These are phyloP conservation scores for Cichlasoma orientale DNA, from an alignment of 2,797 vertebrate species.

Conservation along the genomic window DNA sequence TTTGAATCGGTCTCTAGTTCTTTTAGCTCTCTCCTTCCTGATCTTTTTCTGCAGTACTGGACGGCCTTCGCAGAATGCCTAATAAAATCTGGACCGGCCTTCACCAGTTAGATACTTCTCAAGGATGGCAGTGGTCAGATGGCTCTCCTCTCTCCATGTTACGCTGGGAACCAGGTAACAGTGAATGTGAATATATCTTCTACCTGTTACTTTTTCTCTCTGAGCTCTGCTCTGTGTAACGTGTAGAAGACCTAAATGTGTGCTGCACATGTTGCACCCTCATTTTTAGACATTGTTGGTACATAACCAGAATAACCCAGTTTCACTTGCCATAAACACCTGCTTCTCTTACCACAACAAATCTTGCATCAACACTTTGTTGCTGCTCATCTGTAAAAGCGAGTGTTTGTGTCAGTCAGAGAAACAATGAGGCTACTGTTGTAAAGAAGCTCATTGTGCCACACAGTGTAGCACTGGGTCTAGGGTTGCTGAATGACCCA, in stretches of 20 bases:
- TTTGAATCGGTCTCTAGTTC: not conserved
- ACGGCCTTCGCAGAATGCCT: constrained; percentile 69
- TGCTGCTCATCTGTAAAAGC: constrained; percentile 32
- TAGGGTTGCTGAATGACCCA: constrained; percentile 61
- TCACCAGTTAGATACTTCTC: constrained; percentile 88
- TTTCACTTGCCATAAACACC: constrained; percentile 6
- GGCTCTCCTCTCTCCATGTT: constrained; percentile 85
- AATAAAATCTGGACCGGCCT: constrained; percentile 92
- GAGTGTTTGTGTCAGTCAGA: constrained; percentile 45
- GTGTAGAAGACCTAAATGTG: too few species aligned
- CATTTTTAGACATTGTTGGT: not conserved
- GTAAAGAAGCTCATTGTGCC: constrained; percentile 58
- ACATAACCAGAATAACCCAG: not conserved
- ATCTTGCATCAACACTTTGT: not conserved
- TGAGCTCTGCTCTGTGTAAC: not conserved
- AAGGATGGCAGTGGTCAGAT: constrained; percentile 98
- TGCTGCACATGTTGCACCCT: not conserved
- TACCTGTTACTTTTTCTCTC: not conserved
- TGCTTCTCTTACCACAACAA: not conserved
- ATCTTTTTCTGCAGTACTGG: constrained; percentile 58
- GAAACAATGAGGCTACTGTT: constrained; percentile 66
- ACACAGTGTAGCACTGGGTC: constrained; percentile 49
- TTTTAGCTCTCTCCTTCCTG: not conserved
- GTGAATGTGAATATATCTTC: not conserved
- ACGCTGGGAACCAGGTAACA: constrained; percentile 88